phyloP scores from a whole-genome alignment of 2,888 invertebrate genomes.

The Mechanitis messenoides region DNA sequence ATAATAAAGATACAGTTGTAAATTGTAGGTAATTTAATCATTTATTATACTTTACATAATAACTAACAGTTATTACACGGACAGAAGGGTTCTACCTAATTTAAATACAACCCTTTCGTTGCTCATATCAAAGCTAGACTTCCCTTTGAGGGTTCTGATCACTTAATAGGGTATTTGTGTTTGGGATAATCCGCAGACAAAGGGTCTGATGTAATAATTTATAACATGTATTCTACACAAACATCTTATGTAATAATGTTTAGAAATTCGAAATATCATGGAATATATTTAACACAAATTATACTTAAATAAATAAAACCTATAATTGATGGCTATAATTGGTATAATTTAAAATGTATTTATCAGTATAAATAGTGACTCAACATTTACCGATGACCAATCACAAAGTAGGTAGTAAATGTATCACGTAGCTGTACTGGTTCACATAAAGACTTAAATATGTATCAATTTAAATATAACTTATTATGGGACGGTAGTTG shows the following conservation, averaged over 20 bases:
- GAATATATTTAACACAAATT: no score
- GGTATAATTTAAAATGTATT: no score
- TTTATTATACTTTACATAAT: not conserved
- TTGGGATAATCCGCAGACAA: slow-evolving; percentile 46
- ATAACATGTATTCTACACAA: not conserved
- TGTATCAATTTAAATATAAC: no score
- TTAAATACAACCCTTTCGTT: slow-evolving; percentile 38
- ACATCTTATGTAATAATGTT: not conserved
- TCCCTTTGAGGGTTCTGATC: slow-evolving; percentile 59
- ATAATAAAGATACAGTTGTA: not conserved
- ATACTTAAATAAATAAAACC: no score
- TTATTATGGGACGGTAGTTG: no score
- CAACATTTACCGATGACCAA: no score
- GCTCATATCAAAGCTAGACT: slow-evolving; percentile 26
- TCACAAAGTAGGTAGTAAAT: no score
- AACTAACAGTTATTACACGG: not conserved
- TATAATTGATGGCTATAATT: no score
- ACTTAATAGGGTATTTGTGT: slow-evolving; percentile 55
- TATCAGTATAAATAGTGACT: no score
- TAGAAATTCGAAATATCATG: no score
- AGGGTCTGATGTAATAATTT: slow-evolving; percentile 21
- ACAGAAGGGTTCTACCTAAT: slow-evolving; percentile 36
- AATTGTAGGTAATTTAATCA: not conserved
- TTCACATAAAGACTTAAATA: no score
- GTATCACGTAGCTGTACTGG: no score